Evolutionary conservation across 2,797 vertebrate genomes (phyloP), one percentile per base, ranked within the genome.

Genomic region (Botia almorhae): DNA sequence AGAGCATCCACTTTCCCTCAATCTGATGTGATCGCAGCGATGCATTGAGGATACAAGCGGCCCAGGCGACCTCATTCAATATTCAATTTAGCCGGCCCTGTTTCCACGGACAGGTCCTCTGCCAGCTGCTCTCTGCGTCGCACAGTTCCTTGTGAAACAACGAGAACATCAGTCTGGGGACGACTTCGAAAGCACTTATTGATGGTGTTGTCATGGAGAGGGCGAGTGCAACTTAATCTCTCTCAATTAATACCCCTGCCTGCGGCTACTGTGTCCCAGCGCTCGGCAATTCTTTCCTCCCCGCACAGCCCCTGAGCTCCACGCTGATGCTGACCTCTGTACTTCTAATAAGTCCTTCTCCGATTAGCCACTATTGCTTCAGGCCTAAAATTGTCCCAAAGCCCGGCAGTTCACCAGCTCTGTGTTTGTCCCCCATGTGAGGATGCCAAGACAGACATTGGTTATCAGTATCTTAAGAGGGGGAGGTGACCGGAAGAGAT

Each of bases 231-330:
- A 78, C 82, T 85, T 85, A 87, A 87, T 87, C 82, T 87, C 81
- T 82, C 84, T 87, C 83, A 87, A 83, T 85, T 87, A 87, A 83
- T 85, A 80, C 39, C 63, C 78, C 78, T 63, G 82, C 84, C 76
- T 53, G 50, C 63, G 69, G 81, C 80, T 60, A 72, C 73, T 17
- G 26, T 2, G 46, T 69, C 72, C 55, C 82, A 74, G 14, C 2
- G 71, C 82, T 82, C 74, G 55, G n/a, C 33, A n/a, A 69, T 74
- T 81, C 81, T 78, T 46, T 51, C 16, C 11, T 78, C 39, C 23
- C 29, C 19, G 53, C 72, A 72, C 58, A 76, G 73, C 63, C 69
- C 81, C 69, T 7, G 23, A 72, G 81, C 53, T 60, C 70, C 61
- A 55, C 29, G 29, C 50, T 43, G 74, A 60, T 70, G 78, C 75